Percentiles rank a stretch among this genome's conserved stretches.
Evolutionary conservation across 2,797 vertebrate species (phyloP).

Genomic region (Spondyliosoma cantharus): DNA sequence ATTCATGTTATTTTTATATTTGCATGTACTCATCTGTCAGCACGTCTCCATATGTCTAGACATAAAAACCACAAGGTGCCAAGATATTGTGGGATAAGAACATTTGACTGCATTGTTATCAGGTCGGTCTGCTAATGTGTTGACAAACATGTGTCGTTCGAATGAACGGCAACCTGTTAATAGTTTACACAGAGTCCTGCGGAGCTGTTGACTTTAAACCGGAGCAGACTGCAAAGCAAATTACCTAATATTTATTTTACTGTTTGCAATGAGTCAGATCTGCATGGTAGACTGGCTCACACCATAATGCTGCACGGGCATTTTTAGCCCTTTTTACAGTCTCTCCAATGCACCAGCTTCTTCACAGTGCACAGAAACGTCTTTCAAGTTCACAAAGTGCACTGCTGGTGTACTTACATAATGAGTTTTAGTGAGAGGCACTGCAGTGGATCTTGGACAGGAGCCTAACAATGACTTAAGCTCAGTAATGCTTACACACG

Average conservation of each 20-base stretch:
- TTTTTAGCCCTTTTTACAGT: neutral
- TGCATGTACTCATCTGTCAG: conserved; percentile 16
- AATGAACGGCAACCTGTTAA: conserved; percentile 14
- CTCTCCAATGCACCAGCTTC: neutral
- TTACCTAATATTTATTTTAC: neutral
- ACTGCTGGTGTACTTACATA: conserved; percentile 20
- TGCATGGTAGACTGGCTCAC: neutral
- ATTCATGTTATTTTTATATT: neutral
- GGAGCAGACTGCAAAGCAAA: neutral
- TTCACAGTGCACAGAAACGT: neutral
- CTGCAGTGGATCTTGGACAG: conserved; percentile 28
- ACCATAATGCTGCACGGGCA: neutral
- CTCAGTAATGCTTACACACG: conserved; percentile 7
- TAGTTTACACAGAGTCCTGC: conserved; percentile 16
- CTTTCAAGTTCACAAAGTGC: conserved; percentile 4
- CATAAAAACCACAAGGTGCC: conserved; percentile 5
- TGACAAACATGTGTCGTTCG: conserved; percentile 31
- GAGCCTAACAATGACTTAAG: conserved; percentile 30
- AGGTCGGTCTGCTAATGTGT: neutral
- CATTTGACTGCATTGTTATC: neutral
- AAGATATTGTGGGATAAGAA: conserved; percentile 7
- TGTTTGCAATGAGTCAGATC: neutral
- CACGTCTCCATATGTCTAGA: conserved; percentile 39
- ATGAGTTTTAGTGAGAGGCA: conserved; percentile 21
- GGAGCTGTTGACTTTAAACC: neutral